Conservation (phyloP, 2,797 vertebrate species). For the Linurgus olivaceus region DNA sequence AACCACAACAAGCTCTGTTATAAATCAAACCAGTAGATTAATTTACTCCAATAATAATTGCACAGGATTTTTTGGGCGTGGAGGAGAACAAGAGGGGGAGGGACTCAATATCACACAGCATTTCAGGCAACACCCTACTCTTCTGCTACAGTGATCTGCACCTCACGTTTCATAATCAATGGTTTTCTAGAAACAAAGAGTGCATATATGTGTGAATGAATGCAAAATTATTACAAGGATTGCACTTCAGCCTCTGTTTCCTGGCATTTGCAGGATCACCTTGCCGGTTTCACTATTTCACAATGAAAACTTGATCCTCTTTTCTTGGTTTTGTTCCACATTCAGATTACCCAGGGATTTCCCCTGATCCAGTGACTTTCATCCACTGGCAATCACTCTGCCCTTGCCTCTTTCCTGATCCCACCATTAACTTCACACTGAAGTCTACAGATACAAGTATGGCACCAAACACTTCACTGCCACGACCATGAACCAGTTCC, state of each 20-base stretch:
- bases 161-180: not conserved
- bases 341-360: slow-evolving; percentile 22
- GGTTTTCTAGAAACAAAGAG: not conserved
- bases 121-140: not conserved
- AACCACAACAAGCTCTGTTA: slow-evolving; percentile 20
- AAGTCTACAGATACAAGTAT: not conserved
- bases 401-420: not conserved
- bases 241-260: not conserved
- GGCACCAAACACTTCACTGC: not conserved
- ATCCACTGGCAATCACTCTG: not conserved
- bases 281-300: not conserved
- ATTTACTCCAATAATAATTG: not conserved
- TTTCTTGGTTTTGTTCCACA: not conserved
- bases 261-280: slow-evolving; percentile 17
- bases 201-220: not conserved
- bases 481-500: not conserved
- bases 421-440: not conserved
- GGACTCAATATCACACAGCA: not conserved
- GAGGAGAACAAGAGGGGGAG: not conserved
- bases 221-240: not conserved
- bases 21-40: not conserved
- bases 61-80: not conserved
- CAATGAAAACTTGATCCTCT: not conserved
- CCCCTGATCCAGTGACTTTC: not conserved
- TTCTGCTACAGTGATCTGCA: not conserved